Evolutionary conservation across 2,113 vertebrate species (phyloP).

Genomic region (Mormyrus iriodes): DNA sequence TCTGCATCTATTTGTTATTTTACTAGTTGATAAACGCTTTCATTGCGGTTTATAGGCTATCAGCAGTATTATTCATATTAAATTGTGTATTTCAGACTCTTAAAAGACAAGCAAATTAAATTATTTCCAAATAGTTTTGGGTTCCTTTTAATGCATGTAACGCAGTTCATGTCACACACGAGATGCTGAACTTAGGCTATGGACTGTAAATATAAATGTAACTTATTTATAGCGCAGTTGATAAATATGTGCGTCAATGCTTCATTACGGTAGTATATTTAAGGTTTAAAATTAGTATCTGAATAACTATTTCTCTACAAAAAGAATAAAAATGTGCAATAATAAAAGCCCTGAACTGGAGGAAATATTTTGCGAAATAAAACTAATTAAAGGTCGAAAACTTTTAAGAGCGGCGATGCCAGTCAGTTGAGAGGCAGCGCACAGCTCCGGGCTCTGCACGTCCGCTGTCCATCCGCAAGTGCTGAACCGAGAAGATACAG

Average conservation of each 20-base stretch:
- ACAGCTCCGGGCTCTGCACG: background rate
- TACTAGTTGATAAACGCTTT: background rate
- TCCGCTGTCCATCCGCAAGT: conserved; percentile 22
- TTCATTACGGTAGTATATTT: background rate
- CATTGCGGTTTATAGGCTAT: background rate
- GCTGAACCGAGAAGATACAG: conserved; percentile 20
- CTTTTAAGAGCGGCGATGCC: background rate
- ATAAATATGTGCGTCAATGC: background rate
- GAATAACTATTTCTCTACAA: background rate
- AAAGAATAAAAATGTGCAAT: background rate
- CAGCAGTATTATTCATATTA: background rate
- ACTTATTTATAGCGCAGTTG: background rate
- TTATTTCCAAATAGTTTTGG: background rate
- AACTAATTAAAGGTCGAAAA: background rate
- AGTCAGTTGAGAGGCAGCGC: background rate
- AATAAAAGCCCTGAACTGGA: background rate
- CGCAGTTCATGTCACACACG: background rate
- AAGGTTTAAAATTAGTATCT: background rate
- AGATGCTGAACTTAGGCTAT: background rate
- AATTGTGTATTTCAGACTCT: background rate
- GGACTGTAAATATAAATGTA: background rate
- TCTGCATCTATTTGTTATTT: background rate
- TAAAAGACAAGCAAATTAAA: background rate
- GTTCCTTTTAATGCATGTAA: background rate
- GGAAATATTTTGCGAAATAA: background rate